Base-by-base conservation (phyloP, 1,140 invertebrate species). In the Drosophila erecta region DNA sequence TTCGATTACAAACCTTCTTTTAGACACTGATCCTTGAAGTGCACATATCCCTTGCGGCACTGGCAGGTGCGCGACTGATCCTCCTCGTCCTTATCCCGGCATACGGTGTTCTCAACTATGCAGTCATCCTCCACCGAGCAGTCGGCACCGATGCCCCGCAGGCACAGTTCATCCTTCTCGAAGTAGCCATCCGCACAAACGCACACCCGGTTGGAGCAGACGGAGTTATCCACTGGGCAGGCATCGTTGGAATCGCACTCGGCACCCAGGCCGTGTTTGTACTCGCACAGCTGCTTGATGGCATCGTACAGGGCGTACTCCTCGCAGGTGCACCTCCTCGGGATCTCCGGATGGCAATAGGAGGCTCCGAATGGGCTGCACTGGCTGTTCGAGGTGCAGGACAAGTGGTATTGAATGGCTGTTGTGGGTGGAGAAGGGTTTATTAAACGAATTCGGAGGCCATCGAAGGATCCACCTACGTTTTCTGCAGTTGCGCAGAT, bases 121-220 rank as follows among this genome's bases (percentile, higher is more conserved):
- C 93, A 94, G 49, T 94, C 93, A 0, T 73, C 50, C 54, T 93
- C 90, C n/a, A 49, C 44, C 0, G 58, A 41, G 50, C 93, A 94
- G 0, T 85, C 76, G 0, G 93, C 92, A 7, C 93, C 93, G 30
- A 94, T 91, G 5, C 91, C 93, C 93, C 83, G 54, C 49, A 76
- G 40, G 51, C 93, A 93, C 2, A 62, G 17, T 2, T 76, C 89
- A 3, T 92, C 86, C 24, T 91, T 72, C n/a, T 81, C 79, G 7
- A 92, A 76, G 50, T 92, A 94, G 4, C 92, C 91, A 0, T 91
- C 67, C 2, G 65, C 71, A 41, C 93, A 94, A 1, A 90, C 72
- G 61, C 93, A 94, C 17, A 40, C 37, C 3, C 91, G 92, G 12
- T 89, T 79, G 8, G 79, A 77, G 66, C 93, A 94, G 6, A 92